Conservation (phyloP, 2,113 vertebrate species). For the Cavia porcellus region DNA sequence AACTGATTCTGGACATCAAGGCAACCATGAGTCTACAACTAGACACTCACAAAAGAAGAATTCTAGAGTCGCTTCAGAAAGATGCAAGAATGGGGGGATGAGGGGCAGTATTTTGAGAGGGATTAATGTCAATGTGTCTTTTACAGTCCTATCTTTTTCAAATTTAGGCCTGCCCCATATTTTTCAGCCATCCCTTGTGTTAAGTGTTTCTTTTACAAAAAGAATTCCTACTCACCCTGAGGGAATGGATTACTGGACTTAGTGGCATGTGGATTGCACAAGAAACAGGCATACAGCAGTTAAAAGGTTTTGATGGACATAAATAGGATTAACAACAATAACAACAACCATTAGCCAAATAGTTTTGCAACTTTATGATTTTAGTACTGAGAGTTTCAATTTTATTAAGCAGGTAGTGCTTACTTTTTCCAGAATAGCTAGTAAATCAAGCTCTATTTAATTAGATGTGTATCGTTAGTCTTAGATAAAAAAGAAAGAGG, state of each 20-base stretch:
- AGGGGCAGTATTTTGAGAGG: not conserved
- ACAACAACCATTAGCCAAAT: not conserved
- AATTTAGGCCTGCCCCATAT: not conserved
- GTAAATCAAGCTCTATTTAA: slow-evolving; percentile 21
- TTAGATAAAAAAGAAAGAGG: not conserved
- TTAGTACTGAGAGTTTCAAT: slow-evolving; percentile 21
- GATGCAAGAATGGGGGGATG: not conserved
- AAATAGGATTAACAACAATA: slow-evolving; percentile 22
- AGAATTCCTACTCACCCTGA: not conserved
- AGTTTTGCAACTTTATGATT: slow-evolving; percentile 30
- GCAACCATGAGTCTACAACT: not conserved
- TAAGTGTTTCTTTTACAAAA: not conserved
- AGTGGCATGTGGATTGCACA: not conserved
- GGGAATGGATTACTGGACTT: not conserved
- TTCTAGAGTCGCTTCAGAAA: not conserved
- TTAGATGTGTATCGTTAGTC: slow-evolving; percentile 19
- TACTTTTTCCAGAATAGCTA: not conserved
- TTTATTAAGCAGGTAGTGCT: slow-evolving; percentile 34
- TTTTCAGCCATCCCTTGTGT: not conserved
- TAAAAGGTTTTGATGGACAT: not conserved
- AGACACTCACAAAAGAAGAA: not conserved
- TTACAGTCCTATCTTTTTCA: not conserved
- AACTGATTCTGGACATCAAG: not conserved
- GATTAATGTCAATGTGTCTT: not conserved
- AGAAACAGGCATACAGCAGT: not conserved